Evolutionary conservation across 2,888 invertebrate species (phyloP).

Genomic region (Metellina segmentata): DNA sequence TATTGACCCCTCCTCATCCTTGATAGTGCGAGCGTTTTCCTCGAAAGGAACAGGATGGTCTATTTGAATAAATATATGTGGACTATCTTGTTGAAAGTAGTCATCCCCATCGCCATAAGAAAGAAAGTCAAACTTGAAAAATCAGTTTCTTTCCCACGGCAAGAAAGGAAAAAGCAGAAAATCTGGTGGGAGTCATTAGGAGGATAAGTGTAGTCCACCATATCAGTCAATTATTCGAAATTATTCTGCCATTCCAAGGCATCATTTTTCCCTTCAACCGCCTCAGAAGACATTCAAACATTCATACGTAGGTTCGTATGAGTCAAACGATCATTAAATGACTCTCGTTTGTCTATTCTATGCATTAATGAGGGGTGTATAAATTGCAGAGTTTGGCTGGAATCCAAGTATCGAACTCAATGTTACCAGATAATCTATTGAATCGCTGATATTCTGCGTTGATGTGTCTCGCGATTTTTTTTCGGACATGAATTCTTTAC

Average conservation of each 20-base stretch:
- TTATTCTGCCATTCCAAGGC: slow-evolving; percentile 57
- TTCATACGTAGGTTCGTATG: slow-evolving; percentile 57
- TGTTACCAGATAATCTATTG: slow-evolving; percentile 40
- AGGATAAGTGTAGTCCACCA: slow-evolving; percentile 62
- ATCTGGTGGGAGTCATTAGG: slow-evolving; percentile 43
- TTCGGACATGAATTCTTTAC: background rate
- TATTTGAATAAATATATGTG: background rate
- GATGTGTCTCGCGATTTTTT: slow-evolving; percentile 30
- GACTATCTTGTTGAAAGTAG: slow-evolving; percentile 1
- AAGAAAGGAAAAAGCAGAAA: slow-evolving; percentile 28
- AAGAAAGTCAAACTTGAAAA: slow-evolving; percentile 16
- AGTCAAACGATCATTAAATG: slow-evolving; percentile 65
- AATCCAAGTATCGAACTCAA: slow-evolving; percentile 53
- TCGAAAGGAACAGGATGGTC: background rate
- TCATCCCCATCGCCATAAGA: background rate
- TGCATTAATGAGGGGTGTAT: slow-evolving; percentile 59
- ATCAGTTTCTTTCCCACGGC: slow-evolving; percentile 32
- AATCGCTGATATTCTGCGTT: slow-evolving; percentile 44
- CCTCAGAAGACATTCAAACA: slow-evolving; percentile 65
- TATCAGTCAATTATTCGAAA: slow-evolving; percentile 62
- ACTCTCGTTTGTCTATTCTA: slow-evolving; percentile 60
- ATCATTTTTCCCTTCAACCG: slow-evolving; percentile 55
- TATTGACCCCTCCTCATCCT: no score
- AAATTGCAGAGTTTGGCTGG: slow-evolving; percentile 55
- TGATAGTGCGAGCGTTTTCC: background rate